Conservation (phyloP, 2,113 vertebrate species). For the Vanacampus margaritifer region DNA sequence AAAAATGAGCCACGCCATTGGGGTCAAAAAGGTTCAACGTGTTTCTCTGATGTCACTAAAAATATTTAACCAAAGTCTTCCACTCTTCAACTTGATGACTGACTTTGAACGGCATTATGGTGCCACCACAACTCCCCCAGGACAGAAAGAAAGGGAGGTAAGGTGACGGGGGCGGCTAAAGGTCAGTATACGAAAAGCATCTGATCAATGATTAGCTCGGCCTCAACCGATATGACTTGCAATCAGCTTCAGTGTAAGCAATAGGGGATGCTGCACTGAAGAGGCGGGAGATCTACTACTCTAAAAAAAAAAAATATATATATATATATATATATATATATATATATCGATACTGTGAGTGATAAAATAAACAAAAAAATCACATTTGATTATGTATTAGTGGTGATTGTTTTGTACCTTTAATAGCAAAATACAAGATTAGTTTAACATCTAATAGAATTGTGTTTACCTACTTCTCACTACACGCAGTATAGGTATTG, state of each 20-base stretch:
- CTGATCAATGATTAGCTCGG: conserved; percentile 57
- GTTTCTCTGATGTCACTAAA: conserved; percentile 12
- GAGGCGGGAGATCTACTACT: background rate
- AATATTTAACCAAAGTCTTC: background rate
- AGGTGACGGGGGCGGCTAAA: conserved; percentile 10
- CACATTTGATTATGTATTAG: background rate
- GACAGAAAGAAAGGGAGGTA: background rate
- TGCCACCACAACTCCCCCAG: background rate
- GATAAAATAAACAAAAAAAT: background rate
- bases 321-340: too few relatives aligned
- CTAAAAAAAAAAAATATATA: too few relatives aligned
- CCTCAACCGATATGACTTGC: conserved; percentile 19
- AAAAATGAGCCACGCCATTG: conserved; percentile 23
- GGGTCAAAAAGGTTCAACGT: conserved; percentile 15
- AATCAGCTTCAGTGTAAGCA: conserved; percentile 13
- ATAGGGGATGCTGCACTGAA: conserved; percentile 21
- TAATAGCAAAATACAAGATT: too few relatives aligned
- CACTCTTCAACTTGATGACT: background rate
- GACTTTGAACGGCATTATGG: conserved; percentile 4
- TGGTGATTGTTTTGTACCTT: background rate
- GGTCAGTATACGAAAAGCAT: conserved; percentile 21
- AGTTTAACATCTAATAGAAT: too few relatives aligned
- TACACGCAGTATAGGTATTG: too few relatives aligned
- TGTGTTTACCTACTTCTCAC: too few relatives aligned
- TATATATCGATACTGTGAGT: too few relatives aligned